Conservation (phyloP, 2,888 invertebrate genomes). For the Globia sparganii region DNA sequence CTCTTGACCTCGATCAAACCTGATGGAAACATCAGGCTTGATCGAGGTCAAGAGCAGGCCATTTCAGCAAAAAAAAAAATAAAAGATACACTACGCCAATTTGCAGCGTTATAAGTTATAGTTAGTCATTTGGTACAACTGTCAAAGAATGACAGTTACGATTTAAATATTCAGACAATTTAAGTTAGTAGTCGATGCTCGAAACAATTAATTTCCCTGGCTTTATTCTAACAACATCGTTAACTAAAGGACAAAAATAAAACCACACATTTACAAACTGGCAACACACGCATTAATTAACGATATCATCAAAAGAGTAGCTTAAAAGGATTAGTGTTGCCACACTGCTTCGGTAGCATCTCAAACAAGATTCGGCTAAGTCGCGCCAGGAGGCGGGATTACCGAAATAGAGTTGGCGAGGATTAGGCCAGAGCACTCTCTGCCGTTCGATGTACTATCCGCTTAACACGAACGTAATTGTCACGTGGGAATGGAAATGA, state of each 20-base stretch:
- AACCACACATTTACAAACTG: slow-evolving; percentile 51
- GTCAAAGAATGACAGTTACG: not conserved
- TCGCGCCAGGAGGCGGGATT: slow-evolving; percentile 78
- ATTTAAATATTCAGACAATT: not conserved
- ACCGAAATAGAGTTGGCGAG: slow-evolving; percentile 78
- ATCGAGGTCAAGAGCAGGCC: not conserved
- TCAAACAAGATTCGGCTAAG: slow-evolving; percentile 77
- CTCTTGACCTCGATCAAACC: no score
- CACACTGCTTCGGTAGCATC: slow-evolving; percentile 73
- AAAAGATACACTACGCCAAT: not conserved
- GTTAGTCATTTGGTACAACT: not conserved
- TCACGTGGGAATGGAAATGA: slow-evolving; percentile 25
- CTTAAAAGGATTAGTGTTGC: slow-evolving; percentile 77
- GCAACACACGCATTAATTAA: slow-evolving; percentile 74
- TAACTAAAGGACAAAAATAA: not conserved
- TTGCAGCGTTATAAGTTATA: not conserved
- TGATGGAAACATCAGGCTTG: no score
- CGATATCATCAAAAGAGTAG: slow-evolving; percentile 76
- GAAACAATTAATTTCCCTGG: not conserved
- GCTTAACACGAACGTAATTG: slow-evolving; percentile 48
- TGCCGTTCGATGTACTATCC: slow-evolving; percentile 45
- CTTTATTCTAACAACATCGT: not conserved
- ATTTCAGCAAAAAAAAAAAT: not conserved
- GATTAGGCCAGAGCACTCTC: slow-evolving; percentile 74
- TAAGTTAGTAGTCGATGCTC: not conserved